Percentiles rank a stretch among this genome's conserved stretches.
Evolutionary conservation across 2,888 invertebrate species (phyloP).

Genomic region (Lasioglossum villosulum): DNA sequence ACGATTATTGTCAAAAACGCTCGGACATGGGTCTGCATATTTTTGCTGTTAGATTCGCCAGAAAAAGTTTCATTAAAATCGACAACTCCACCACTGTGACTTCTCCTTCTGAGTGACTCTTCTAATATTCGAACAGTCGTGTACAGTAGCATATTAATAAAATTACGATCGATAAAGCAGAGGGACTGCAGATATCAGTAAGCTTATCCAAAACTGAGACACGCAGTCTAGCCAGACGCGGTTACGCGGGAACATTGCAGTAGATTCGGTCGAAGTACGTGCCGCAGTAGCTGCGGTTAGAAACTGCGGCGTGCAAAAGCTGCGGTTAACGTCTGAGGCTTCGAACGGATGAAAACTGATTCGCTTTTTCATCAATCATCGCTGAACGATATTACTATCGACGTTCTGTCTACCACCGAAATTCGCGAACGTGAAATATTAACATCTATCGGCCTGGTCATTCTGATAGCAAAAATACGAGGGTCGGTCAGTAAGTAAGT

Average conservation of each 20-base stretch:
- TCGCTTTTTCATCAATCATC: slow-evolving; percentile 32
- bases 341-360: slow-evolving; percentile 23
- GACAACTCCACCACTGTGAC: no score
- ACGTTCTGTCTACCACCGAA: not conserved
- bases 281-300: slow-evolving; percentile 44
- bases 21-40: no score
- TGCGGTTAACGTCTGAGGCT: slow-evolving; percentile 27
- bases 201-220: not conserved
- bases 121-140: no score
- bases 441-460: not conserved
- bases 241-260: slow-evolving; percentile 46
- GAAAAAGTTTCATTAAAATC: no score
- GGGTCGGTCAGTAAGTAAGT: not conserved
- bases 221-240: slow-evolving; percentile 19
- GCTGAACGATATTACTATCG: slow-evolving; percentile 20
- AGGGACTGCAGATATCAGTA: not conserved
- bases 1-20: no score
- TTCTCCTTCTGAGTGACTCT: no score
- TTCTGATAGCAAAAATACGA: not conserved
- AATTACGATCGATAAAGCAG: not conserved
- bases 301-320: slow-evolving; percentile 27
- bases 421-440: slow-evolving; percentile 10
- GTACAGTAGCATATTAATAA: not conserved
- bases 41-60: no score
- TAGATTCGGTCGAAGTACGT: slow-evolving; percentile 23